These are phyloP conservation scores for Drosophila atripex DNA, from an alignment of 2,888 invertebrate genomes.

Conservation along the genomic window DNA sequence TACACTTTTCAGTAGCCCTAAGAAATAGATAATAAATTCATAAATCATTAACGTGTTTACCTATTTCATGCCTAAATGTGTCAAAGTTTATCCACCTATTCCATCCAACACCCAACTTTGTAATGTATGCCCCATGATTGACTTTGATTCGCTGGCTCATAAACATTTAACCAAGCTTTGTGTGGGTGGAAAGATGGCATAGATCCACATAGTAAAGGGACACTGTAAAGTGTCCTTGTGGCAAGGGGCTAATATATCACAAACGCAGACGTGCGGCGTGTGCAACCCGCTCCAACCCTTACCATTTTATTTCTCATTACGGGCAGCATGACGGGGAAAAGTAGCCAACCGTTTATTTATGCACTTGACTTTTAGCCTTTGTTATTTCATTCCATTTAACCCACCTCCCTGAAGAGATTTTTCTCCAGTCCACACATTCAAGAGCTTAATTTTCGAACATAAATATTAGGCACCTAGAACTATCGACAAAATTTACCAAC, in stretches of 20 bases:
- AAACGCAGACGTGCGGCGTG: slow-evolving; percentile 53
- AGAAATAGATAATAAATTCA: too few relatives aligned
- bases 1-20: too few relatives aligned
- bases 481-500: too few relatives aligned
- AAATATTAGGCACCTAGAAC: neutral
- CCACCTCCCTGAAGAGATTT: neutral
- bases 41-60: too few relatives aligned
- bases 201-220: neutral
- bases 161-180: neutral
- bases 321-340: slow-evolving; percentile 4
- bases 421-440: neutral
- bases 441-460: neutral
- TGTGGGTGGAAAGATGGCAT: neutral
- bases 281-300: slow-evolving; percentile 56
- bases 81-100: neutral
- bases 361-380: slow-evolving; percentile 63
- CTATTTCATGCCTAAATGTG: neutral
- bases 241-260: slow-evolving; percentile 43
- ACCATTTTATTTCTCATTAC: slow-evolving; percentile 33
- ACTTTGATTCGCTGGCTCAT: neutral
- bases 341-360: slow-evolving; percentile 64
- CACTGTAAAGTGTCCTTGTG: slow-evolving; percentile 32
- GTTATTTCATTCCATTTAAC: neutral
- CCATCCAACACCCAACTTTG: neutral
- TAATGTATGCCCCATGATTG: neutral